Conservation (phyloP, 2,888 invertebrate genomes). For the Drosophila gaucha region DNA sequence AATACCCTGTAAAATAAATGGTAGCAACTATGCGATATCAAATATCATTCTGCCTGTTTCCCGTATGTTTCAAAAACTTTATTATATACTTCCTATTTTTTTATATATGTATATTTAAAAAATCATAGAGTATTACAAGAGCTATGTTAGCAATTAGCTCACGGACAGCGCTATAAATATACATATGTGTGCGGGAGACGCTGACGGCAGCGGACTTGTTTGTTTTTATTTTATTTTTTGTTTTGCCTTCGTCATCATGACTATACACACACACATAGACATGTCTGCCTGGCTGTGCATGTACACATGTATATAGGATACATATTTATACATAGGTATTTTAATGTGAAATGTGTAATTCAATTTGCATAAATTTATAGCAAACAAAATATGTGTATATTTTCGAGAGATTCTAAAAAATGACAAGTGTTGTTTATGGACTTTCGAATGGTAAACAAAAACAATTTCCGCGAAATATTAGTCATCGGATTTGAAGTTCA, state of each 20-base stretch:
- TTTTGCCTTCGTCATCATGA: slow-evolving; percentile 45
- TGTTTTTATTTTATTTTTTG: slow-evolving; percentile 49
- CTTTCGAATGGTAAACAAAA: slow-evolving; percentile 32
- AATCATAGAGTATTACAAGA: neutral
- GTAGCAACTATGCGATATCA: neutral
- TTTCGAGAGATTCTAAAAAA: neutral
- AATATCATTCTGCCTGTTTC: neutral
- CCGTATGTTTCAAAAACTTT: neutral
- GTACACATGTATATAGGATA: neutral
- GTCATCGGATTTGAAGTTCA: slow-evolving; percentile 22
- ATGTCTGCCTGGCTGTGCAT: neutral
- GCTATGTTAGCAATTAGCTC: slow-evolving; percentile 3
- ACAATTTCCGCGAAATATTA: slow-evolving; percentile 9
- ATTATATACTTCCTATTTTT: neutral
- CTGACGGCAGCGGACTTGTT: slow-evolving; percentile 33
- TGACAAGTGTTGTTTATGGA: slow-evolving; percentile 43
- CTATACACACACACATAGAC: slow-evolving; percentile 15
- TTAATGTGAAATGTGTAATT: slow-evolving; percentile 10
- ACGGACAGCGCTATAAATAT: neutral
- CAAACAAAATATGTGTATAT: neutral
- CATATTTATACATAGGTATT: slow-evolving; percentile 1
- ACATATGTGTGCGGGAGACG: slow-evolving; percentile 9
- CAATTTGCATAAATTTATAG: slow-evolving; percentile 15
- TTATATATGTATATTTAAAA: neutral
- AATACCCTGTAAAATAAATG: slow-evolving; percentile 4